Conservation (phyloP, 2,797 vertebrate genomes). For the Cephalopachus bancanus region DNA sequence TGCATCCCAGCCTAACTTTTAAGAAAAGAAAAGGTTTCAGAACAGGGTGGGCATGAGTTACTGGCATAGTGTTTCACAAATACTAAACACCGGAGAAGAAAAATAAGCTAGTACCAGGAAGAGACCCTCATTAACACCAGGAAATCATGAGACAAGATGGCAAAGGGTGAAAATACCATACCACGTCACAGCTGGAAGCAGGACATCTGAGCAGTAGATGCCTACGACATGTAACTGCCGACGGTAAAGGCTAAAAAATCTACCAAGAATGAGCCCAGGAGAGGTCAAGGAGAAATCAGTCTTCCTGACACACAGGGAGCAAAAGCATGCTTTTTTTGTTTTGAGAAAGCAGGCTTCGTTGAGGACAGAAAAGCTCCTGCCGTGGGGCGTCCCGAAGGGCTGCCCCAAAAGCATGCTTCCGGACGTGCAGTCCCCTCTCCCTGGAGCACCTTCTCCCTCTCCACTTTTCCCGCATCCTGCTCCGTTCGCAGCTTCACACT, state of each 20-base stretch:
- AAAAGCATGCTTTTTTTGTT: not conserved
- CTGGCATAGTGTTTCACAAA: not conserved
- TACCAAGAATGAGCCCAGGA: not conserved
- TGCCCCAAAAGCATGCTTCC: not conserved
- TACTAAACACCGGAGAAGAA: not conserved
- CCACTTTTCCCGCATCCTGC: not conserved
- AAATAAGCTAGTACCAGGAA: not conserved
- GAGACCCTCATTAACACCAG: not conserved
- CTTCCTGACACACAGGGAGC: not conserved
- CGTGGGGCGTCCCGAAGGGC: too few species aligned
- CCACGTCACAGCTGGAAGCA: not conserved
- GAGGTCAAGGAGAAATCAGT: not conserved
- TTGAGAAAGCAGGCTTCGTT: too few species aligned
- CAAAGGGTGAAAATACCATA: not conserved
- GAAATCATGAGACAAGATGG: not conserved
- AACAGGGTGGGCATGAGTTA: not conserved
- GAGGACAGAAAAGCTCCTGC: too few species aligned
- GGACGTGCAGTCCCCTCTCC: rapidly evolving
- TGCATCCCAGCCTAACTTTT: not conserved
- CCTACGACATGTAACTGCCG: not conserved
- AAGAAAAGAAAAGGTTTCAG: not conserved
- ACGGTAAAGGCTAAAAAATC: not conserved
- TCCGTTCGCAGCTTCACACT: not conserved
- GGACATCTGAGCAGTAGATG: too few species aligned
- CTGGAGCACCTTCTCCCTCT: not conserved